Evolutionary conservation across 2,888 invertebrate species (phyloP), one percentile per base, ranked within the genome.

Genomic region (Ashinkailepas kermadecensis): DNA sequence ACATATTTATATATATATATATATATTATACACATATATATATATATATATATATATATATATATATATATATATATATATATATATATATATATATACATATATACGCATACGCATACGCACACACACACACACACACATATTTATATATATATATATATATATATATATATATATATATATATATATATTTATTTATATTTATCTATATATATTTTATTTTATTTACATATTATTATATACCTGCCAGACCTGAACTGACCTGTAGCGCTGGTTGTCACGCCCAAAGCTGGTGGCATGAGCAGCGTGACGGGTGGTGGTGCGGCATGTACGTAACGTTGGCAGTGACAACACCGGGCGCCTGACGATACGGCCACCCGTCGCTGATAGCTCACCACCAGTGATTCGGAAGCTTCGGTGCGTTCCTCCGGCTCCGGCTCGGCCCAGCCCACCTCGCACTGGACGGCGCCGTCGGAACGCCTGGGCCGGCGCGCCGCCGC

Each of bases 361-460:
- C 21, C 54, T 21, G 54, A 21, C 21, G 54, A 21, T 1, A 12
- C 12, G 4, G 74, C 54, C 74, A 74, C 74, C 4, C 74, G 54
- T 21, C 74, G 74, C 54, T 74, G 74, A 56, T 74, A 74, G 56
- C 74, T 74, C 8, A 74, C 74, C 54, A 74, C 74, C 74, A 74
- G 74, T 54, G 74, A 74, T 18, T 74, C 74, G 54, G 74, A 74
- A 8, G 74, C 74, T 21, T 74, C 74, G 8, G 74, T 74, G 21
- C 74, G 74, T 13, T 74, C 74, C 56, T 21, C 12, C 10, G 2
- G 10, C n/a, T 74, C 74, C 18, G 23, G 10, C n/a, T 74, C 56
- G 6, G 54, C 23, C 74, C 74, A 56, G 54, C 54, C 56, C 9
- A 23, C 13, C 54, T 74, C 39, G 8, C 54, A 54, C 2, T 70